Percentiles rank a stretch among this genome's conserved stretches.
Evolutionary conservation across 2,113 vertebrate genomes (phyloP).

Genomic region (Channa argus): DNA sequence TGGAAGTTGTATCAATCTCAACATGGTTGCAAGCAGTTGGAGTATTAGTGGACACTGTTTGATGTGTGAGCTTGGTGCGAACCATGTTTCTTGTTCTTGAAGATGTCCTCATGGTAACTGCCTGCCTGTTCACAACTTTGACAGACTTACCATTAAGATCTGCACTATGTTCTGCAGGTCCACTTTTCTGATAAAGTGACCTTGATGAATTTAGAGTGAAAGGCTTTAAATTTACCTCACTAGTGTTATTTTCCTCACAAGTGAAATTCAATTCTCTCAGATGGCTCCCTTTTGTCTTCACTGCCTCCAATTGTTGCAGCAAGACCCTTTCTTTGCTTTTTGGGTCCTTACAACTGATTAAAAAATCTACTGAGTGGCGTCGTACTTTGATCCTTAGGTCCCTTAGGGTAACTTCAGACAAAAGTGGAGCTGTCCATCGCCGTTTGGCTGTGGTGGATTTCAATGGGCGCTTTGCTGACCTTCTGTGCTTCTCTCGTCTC

Average conservation of each 20-base stretch:
- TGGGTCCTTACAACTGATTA: conserved; percentile 78
- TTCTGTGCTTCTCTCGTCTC: conserved; percentile 74
- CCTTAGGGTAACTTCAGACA: conserved; percentile 69
- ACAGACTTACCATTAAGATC: conserved; percentile 43
- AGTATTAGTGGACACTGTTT: conserved; percentile 13
- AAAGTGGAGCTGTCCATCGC: conserved; percentile 30
- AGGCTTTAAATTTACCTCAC: conserved; percentile 64
- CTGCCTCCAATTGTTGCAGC: conserved; percentile 69
- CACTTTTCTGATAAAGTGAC: conserved; percentile 20
- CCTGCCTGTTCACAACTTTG: conserved; percentile 46
- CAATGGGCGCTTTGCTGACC: conserved; percentile 51
- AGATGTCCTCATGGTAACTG: conserved; percentile 44
- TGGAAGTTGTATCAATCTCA: conserved; percentile 24
- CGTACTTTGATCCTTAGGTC: conserved; percentile 76
- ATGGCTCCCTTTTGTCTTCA: conserved; percentile 40
- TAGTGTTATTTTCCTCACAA: conserved; percentile 17
- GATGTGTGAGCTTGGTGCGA: background rate
- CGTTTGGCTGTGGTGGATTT: conserved; percentile 39
- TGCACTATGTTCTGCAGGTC: background rate
- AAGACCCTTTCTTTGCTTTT: conserved; percentile 77
- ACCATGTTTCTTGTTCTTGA: conserved; percentile 66
- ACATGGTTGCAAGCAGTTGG: background rate
- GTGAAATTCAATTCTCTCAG: conserved; percentile 5
- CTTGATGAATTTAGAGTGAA: conserved; percentile 59
- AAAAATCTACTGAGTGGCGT: conserved; percentile 79